Evolutionary conservation across 2,113 vertebrate species (phyloP).

Genomic region (Stercorarius parasiticus): DNA sequence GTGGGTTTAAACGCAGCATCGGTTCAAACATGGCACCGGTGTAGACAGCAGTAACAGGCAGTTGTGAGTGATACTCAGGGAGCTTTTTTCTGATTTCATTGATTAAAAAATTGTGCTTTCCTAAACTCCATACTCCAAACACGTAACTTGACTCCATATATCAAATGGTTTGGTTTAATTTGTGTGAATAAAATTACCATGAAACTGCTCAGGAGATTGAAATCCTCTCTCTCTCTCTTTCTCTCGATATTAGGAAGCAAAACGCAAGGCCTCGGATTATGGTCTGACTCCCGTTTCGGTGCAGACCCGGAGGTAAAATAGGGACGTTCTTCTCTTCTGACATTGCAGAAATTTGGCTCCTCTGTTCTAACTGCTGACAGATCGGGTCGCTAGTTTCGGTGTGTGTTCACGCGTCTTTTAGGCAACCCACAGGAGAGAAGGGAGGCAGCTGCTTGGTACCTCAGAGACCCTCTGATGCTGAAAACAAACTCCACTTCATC

Average conservation of each 20-base stretch:
- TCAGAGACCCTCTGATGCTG: background rate
- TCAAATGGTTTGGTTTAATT: background rate
- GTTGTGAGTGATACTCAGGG: background rate
- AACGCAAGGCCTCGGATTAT: background rate
- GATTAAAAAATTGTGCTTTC: background rate
- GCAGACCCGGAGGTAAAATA: background rate
- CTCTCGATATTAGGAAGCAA: background rate
- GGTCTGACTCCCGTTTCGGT: background rate
- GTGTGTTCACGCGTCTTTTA: background rate
- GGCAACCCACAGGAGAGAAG: background rate
- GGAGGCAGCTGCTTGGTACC: background rate
- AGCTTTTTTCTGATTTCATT: background rate
- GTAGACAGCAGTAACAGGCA: background rate
- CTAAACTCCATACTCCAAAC: background rate
- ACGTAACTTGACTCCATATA: background rate
- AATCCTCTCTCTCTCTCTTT: background rate
- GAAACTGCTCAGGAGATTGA: background rate
- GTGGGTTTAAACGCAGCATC: background rate
- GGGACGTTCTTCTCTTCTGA: background rate
- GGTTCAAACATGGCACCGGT: background rate
- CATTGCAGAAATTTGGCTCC: background rate
- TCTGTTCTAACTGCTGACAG: background rate
- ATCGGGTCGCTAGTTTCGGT: background rate
- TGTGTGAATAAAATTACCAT: background rate
- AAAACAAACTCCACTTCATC: background rate